Percentiles rank a stretch among this genome's conserved stretches.
Evolutionary conservation across 2,113 vertebrate genomes (phyloP).

Genomic region (Scartelaos histophorus): DNA sequence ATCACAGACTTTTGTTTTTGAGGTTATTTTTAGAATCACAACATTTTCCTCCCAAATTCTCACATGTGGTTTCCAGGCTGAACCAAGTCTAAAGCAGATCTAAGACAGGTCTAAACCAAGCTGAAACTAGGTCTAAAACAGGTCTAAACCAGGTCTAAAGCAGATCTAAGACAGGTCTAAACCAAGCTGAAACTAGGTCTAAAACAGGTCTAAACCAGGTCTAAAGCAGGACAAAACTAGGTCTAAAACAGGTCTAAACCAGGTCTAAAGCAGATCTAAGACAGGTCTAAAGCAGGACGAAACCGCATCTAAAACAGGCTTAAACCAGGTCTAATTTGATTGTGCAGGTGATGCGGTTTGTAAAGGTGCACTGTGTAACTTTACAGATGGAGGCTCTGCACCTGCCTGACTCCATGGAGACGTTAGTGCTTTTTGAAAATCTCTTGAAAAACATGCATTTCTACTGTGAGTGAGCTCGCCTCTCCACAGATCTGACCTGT

Average conservation of each 20-base stretch:
- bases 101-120: neutral
- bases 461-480: too few species aligned
- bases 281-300: neutral
- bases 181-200: neutral
- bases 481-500: too few species aligned
- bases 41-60: neutral
- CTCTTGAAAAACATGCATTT: too few species aligned
- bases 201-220: neutral
- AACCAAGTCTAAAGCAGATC: neutral
- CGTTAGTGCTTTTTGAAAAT: too few species aligned
- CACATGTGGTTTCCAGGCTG: neutral
- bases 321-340: neutral
- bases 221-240: neutral
- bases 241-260: neutral
- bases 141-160: neutral
- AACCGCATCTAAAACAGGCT: neutral
- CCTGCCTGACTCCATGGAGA: too few species aligned
- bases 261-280: neutral
- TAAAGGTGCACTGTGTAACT: too few species aligned
- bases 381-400: too few species aligned
- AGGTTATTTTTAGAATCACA: constrained; percentile 8
- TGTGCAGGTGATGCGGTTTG: too few species aligned
- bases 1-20: neutral
- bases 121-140: neutral
- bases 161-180: neutral